Evolutionary conservation across 2,888 invertebrate genomes (phyloP), one percentile per base, ranked within the genome.

Genomic region (Platycheirus albimanus): DNA sequence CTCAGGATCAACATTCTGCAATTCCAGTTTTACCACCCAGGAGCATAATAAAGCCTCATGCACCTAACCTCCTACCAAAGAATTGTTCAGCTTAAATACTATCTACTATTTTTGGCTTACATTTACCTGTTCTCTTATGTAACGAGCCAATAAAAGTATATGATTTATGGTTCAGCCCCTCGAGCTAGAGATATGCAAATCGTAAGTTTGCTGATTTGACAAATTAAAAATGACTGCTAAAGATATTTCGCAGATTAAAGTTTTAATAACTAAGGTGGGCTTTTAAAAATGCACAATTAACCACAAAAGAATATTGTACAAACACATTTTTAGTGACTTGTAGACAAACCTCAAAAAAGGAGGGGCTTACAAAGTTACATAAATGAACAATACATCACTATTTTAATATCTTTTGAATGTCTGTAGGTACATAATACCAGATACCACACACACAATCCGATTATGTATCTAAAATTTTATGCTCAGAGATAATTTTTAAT

Each of bases 181-280:
- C n/a, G n/a, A n/a, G n/a, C n/a, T n/a, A n/a, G n/a, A 0, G 20
- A 30, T 58, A 58, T 58, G 58, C 58, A 58, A 58, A 58, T 58
- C 2, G 20, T 41, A 38, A 41, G 7, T 51, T 56, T 56, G 36
- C 58, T 28, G 28, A 15, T 17, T 58, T 43, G 58, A 58, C 58
- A 58, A 58, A 58, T 58, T 58, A 43, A 56, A 41, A 24, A 10
- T 19, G 24, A 41, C 56, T 56, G 20, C 13, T 5, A n/a, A n/a
- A n/a, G n/a, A n/a, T n/a, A 24, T 24, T 24, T 6, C 24, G 24
- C n/a, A n/a, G n/a, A n/a, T n/a, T n/a, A n/a, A n/a, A 24, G 24
- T 24, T 24, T 3, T 3, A 24, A 24, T 8, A 33, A 33, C 8
- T 33, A 36, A n/a, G 11, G 30, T 56, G 13, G 54, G 54, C 10